Percentiles rank a stretch among this genome's conserved stretches.
phyloP scores from a whole-genome alignment of 2,888 invertebrate genomes.

The Amphipyra tragopoginis region DNA sequence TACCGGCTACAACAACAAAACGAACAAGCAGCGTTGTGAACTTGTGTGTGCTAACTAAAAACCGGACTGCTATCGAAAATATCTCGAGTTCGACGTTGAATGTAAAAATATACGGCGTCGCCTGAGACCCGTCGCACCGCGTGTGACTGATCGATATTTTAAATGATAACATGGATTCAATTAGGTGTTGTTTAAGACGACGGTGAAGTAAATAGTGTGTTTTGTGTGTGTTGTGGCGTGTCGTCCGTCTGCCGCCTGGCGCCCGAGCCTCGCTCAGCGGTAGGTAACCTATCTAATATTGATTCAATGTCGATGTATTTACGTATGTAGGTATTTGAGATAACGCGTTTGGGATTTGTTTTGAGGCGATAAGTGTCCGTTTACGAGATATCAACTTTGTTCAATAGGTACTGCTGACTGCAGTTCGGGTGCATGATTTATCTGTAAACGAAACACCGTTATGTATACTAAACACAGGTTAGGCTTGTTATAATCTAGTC shows the following conservation, averaged over 20 bases:
- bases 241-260: conserved; percentile 62
- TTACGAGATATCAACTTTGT: conserved; percentile 53
- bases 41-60: conserved; percentile 62
- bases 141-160: conserved; percentile 89
- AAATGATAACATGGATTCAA: conserved; percentile 89
- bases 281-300: conserved; percentile 80
- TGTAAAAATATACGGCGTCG: conserved; percentile 88
- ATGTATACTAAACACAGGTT: conserved; percentile 23
- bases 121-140: conserved; percentile 80
- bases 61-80: conserved; percentile 76
- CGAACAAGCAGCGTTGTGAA: conserved; percentile 54
- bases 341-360: conserved; percentile 82
- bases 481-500: conserved; percentile 28
- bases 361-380: conserved; percentile 75
- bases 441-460: conserved; percentile 24
- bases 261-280: conserved; percentile 66
- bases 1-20: conserved; percentile 47
- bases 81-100: conserved; percentile 82
- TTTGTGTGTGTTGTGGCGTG: conserved; percentile 69
- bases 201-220: conserved; percentile 75
- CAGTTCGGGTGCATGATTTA: conserved; percentile 38
- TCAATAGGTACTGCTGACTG: conserved; percentile 25
- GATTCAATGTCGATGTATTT: conserved; percentile 81
- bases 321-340: conserved; percentile 73
- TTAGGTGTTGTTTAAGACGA: conserved; percentile 84